phyloP scores from a whole-genome alignment of 2,113 vertebrate species.

The Gymnocephalus cernua region DNA sequence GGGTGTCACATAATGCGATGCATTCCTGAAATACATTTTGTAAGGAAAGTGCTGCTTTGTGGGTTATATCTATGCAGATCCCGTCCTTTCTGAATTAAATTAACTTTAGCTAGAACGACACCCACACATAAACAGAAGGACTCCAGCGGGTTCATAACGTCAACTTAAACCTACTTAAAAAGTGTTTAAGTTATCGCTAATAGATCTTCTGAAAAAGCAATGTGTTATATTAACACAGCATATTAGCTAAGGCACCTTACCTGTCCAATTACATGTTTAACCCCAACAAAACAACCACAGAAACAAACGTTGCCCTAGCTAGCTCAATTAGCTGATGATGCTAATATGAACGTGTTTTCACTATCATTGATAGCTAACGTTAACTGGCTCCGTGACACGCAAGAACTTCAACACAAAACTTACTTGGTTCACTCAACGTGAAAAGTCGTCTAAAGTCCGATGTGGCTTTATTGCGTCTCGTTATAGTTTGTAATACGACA shows the following conservation, averaged over 20 bases:
- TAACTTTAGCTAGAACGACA: neutral
- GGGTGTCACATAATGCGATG: neutral
- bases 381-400: neutral
- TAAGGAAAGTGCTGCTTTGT: neutral
- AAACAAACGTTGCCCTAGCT: neutral
- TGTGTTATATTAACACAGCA: too few relatives aligned
- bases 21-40: neutral
- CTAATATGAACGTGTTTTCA: neutral
- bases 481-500: neutral
- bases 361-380: neutral
- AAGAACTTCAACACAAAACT: neutral
- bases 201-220: too few relatives aligned
- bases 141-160: neutral
- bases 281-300: neutral
- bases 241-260: neutral
- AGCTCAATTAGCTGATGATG: neutral
- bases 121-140: conserved; percentile 14
- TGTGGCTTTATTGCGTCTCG: accelerated
- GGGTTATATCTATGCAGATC: neutral
- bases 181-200: neutral
- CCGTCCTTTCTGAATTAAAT: neutral
- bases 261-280: neutral
- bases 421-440: neutral
- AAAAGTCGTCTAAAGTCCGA: conserved; percentile 1
- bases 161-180: neutral